Evolutionary conservation across 2,888 invertebrate genomes (phyloP).

Genomic region (Drosophila mimetica): DNA sequence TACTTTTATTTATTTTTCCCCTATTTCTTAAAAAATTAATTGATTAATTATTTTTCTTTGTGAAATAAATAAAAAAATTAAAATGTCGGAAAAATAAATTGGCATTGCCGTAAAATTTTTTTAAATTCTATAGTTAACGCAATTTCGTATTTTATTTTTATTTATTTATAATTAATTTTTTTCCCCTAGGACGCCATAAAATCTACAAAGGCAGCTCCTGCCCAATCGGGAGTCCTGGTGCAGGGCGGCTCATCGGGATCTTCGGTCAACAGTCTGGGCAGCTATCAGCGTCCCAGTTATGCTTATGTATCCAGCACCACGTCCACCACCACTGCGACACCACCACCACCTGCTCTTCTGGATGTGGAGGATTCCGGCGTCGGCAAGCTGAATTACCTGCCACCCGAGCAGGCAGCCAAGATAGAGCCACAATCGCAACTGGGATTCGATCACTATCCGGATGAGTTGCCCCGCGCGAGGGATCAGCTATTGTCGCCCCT

Average conservation of each 20-base stretch:
- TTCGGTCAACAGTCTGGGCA: constrained; percentile 42
- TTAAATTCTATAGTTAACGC: too few relatives aligned
- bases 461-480: constrained; percentile 69
- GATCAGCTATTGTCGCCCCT: constrained; percentile 46
- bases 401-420: constrained; percentile 81
- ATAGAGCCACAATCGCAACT: constrained; percentile 82
- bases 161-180: not conserved
- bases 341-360: constrained; percentile 34
- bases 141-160: too few relatives aligned
- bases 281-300: constrained; percentile 54
- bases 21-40: too few relatives aligned
- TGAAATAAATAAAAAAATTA: too few relatives aligned
- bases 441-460: constrained; percentile 84
- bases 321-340: constrained; percentile 61
- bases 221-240: constrained; percentile 87
- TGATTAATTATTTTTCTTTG: too few relatives aligned
- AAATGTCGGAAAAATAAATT: too few relatives aligned
- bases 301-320: constrained; percentile 62
- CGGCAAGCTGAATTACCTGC: constrained; percentile 78
- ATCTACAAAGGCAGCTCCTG: constrained; percentile 89
- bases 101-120: too few relatives aligned
- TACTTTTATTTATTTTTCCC: too few relatives aligned
- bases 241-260: constrained; percentile 82
- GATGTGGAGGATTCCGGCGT: constrained; percentile 55
- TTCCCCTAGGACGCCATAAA: constrained; percentile 88